Base-by-base conservation (phyloP, 2,888 invertebrate species). In the Lochmaea crataegi region DNA sequence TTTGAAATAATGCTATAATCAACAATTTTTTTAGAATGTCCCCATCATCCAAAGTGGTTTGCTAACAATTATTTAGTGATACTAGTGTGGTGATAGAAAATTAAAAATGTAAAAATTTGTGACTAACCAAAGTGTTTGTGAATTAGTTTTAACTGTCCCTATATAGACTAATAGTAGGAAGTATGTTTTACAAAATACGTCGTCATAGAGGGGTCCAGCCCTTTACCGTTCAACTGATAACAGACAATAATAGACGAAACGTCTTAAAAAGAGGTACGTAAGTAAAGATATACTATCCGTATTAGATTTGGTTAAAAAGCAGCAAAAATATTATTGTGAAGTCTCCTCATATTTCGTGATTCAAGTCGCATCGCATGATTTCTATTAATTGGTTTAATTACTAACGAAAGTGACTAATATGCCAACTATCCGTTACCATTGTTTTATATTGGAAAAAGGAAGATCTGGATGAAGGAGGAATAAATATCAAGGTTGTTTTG, bases 231-330 rank as follows among this genome's bases (percentile, higher is more conserved):
- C 65, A 65, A 64, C 67, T 73, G 10, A 48, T 79, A 60, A 77
- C 78, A 16, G 76, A 79, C 63, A 78, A 79, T 73, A 78, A 71
- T 65, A 77, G 75, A 38, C 72, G 73, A 51, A 71, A 68, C 11
- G 10, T 42, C 65, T 73, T 76, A 16, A 71, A 76, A 11, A 76
- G 63, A 78, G 78, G 78, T 77, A 78, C 18, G 78, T 77, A 72
- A 67, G 68, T 67, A 57, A 65, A 42, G 56, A 56, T 42, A 64
- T 65, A 68, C 45, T 7, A 41, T 41, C 22, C 22, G 22, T 32
- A n/a, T n/a, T n/a, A n/a, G n/a, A n/a, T 32, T 32, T 5, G 0
- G 5, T 32, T 32, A 32, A 32, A 32, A 32, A 32, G 5, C 56
- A 22, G 22, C 11, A 45, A 11, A 45, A 57, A 11, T 10, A 6